Conservation (phyloP, 37 sponge, comb jelly and placozoan genomes). For the Crambe crambe region DNA sequence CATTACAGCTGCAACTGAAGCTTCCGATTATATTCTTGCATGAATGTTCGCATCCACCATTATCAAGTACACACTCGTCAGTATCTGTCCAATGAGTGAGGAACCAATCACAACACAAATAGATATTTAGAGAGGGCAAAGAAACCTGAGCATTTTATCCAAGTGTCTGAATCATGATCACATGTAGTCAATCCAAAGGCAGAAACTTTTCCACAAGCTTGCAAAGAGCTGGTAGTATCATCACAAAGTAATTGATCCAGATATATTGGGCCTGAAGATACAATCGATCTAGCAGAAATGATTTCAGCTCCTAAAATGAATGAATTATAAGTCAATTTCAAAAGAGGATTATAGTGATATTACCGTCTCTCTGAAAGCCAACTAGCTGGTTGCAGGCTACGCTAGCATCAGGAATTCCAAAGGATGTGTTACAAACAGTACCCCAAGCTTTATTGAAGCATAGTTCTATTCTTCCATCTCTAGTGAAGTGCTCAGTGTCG, state of each 20-base stretch:
- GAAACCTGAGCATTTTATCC: not conserved
- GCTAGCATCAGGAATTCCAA: not conserved
- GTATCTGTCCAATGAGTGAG: not conserved
- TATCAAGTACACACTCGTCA: not conserved
- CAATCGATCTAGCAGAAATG: not conserved
- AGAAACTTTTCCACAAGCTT: not conserved
- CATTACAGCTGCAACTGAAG: constrained; percentile 7
- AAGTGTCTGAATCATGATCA: not conserved
- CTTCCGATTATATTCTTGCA: not conserved
- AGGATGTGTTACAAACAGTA: not conserved
- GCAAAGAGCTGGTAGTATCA: not conserved
- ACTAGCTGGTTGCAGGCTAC: constrained; percentile 2
- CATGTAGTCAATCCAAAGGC: not conserved
- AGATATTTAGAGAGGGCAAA: no score
- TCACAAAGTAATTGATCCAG: not conserved
- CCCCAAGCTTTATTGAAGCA: constrained; percentile 19
- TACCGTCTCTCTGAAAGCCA: not conserved
- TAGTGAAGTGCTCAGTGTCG: not conserved
- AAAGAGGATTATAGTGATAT: not conserved
- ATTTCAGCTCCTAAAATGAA: not conserved
- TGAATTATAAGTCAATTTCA: no score
- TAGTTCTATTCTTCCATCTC: constrained; percentile 10
- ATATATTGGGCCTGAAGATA: not conserved
- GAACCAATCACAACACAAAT: no score
- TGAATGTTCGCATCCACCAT: constrained; percentile 19